Percentiles rank a stretch among this genome's conserved stretches.
Evolutionary conservation across 2,888 invertebrate species (phyloP).

Genomic region (Mesorhabditis spiculigera): DNA sequence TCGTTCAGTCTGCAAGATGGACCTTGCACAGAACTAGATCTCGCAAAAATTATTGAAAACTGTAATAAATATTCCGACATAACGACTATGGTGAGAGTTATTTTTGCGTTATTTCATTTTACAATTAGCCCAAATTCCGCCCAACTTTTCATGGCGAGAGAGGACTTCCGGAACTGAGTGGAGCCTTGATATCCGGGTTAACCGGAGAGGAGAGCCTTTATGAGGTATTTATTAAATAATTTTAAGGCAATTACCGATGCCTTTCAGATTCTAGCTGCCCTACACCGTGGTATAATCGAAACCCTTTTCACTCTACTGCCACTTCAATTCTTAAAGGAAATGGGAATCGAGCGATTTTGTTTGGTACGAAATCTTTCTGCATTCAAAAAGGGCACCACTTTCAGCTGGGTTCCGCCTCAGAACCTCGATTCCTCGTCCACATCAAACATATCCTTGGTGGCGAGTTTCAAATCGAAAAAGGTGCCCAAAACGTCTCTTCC

Average conservation of each 20-base stretch:
- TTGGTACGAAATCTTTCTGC: neutral
- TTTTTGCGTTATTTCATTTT: neutral
- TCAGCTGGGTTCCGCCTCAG: neutral
- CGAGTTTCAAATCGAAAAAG: neutral
- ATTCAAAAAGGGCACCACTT: neutral
- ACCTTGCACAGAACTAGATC: neutral
- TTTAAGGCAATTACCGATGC: neutral
- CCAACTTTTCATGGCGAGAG: slow-evolving; percentile 2
- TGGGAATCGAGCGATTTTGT: neutral
- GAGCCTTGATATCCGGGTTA: neutral
- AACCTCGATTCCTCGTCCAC: slow-evolving; percentile 2
- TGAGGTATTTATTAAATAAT: neutral
- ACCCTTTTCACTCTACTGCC: neutral
- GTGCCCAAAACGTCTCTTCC: neutral
- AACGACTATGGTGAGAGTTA: neutral
- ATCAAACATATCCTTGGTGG: neutral
- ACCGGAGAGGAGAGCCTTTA: neutral
- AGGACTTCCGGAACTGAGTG: neutral
- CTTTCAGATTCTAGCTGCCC: slow-evolving; percentile 2
- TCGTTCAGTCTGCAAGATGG: neutral
- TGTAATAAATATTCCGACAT: neutral
- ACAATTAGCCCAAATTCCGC: neutral
- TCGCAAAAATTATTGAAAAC: neutral
- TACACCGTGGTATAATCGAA: neutral
- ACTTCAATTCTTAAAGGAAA: neutral